Evolutionary conservation across 2,113 vertebrate genomes (phyloP), one percentile per base, ranked within the genome.

Genomic region (Serilophus lunatus): DNA sequence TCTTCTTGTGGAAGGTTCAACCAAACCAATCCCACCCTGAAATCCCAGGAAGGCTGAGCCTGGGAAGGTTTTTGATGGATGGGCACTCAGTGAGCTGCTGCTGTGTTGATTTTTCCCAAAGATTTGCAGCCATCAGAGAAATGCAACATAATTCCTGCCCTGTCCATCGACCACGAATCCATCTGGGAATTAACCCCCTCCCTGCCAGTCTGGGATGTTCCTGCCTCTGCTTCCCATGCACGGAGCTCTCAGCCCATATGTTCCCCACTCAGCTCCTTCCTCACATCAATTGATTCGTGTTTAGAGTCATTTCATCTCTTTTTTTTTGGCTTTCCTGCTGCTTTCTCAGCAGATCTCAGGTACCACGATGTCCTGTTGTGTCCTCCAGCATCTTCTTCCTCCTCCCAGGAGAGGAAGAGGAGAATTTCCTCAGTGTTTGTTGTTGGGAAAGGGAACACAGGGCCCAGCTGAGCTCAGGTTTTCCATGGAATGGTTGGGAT

Each of bases 261-360:
- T 90, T 93, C 91, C 86, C 86, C 8, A 14, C 91, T 93, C 85
- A 17, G 95, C 83, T 77, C 75, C 71, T 78, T 68, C 42, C 66
- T 2, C 2, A 10, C 1, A 5, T 26, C 26, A 22, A 18, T 44
- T 17, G 42, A 44, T 44, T 16, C 42, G 20, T 42, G 75, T 70
- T 65, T 75, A 14, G 56, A 86, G 75, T 70, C 18, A 77, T 83
- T 66, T 64, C 11, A 5, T 38, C 35, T 59, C 4, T 42, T 33
- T 38, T 29, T 38, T 49, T 36, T 33, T 33, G 12, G 25, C 31
- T 86, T 88, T 92, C 75, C 65, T 42, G 70, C 72, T 83, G 90
- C 24, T 92, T 94, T 93, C 49, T 82, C 33, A 29, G 5, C 24
- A 33, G 59, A 25, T 38, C 59, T 38, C 25, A 1, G 59, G 35